phyloP scores from a whole-genome alignment of 2,113 vertebrate genomes.

The Tympanuchus pallidicinctus region DNA sequence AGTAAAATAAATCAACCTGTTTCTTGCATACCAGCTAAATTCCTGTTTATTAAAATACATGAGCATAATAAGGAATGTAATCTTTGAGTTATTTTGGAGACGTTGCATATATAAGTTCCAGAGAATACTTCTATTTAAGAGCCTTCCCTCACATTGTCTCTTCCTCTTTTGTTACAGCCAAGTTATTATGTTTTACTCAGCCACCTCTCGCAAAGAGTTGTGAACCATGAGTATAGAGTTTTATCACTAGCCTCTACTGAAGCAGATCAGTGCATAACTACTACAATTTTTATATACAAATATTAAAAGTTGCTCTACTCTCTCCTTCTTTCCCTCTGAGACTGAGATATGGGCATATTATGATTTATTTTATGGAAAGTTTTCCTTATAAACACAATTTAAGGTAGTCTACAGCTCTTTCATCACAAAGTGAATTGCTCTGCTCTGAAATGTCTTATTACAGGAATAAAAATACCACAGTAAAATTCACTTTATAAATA shows the following conservation, averaged over 20 bases:
- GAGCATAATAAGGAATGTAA: background rate
- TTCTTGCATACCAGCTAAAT: background rate
- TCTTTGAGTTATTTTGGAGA: background rate
- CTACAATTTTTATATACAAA: background rate
- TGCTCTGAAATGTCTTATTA: background rate
- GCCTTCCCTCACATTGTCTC: background rate
- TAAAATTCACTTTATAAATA: background rate
- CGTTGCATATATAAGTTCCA: background rate
- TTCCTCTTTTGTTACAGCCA: background rate
- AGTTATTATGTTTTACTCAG: background rate
- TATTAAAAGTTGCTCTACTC: background rate
- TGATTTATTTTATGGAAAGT: background rate
- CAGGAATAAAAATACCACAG: background rate
- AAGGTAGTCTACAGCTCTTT: background rate
- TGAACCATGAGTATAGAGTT: background rate
- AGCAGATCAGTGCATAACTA: background rate
- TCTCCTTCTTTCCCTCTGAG: background rate
- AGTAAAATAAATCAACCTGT: background rate
- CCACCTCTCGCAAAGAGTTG: background rate
- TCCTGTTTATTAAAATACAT: fast-evolving
- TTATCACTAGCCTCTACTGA: background rate
- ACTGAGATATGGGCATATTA: background rate
- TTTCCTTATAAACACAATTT: background rate
- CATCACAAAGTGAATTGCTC: background rate
- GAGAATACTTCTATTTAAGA: background rate